A percentile compares a stretch with the other conserved stretches of the same genome.
Conservation (phyloP, 2,113 vertebrate genomes). For the Cromileptes altivelis region DNA sequence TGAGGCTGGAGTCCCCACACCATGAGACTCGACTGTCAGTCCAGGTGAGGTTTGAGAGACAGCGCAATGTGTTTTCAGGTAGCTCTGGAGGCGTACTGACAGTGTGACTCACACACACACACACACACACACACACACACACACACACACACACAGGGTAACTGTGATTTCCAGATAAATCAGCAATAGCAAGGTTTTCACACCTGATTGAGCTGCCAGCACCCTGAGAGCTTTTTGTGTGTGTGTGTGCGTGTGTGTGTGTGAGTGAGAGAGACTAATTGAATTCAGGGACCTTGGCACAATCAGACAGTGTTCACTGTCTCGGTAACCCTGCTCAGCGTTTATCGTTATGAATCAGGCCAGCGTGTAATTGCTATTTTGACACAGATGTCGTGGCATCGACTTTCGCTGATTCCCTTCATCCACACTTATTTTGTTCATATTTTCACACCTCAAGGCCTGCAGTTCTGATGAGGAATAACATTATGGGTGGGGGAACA, state of each 20-base stretch:
- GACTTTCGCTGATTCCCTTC: slow-evolving; percentile 39
- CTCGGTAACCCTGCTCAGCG: slow-evolving; percentile 44
- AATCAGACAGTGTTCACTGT: slow-evolving; percentile 60
- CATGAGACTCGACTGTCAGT: slow-evolving; percentile 26
- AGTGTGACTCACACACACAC: slow-evolving; percentile 14
- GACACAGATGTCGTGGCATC: slow-evolving; percentile 52
- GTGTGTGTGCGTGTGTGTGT: slow-evolving; percentile 1
- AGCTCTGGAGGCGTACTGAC: slow-evolving; percentile 23
- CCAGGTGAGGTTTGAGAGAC: slow-evolving; percentile 41
- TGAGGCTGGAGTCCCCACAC: background rate
- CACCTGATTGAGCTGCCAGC: slow-evolving; percentile 33
- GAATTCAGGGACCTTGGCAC: slow-evolving; percentile 64
- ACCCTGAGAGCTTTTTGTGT: background rate
- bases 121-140: background rate
- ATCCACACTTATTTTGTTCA: slow-evolving; percentile 33
- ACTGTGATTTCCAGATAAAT: slow-evolving; percentile 25
- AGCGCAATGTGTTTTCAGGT: slow-evolving; percentile 27
- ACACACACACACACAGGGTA: background rate
- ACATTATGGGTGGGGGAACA: slow-evolving; percentile 1
- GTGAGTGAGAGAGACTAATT: slow-evolving; percentile 50
- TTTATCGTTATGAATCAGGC: slow-evolving; percentile 71
- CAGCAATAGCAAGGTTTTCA: slow-evolving; percentile 37
- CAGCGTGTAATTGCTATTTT: slow-evolving; percentile 78
- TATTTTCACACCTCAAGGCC: slow-evolving; percentile 17
- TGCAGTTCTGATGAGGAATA: slow-evolving; percentile 15